phyloP scores from a whole-genome alignment of 2,888 invertebrate species.

The Ophioninae sp. region DNA sequence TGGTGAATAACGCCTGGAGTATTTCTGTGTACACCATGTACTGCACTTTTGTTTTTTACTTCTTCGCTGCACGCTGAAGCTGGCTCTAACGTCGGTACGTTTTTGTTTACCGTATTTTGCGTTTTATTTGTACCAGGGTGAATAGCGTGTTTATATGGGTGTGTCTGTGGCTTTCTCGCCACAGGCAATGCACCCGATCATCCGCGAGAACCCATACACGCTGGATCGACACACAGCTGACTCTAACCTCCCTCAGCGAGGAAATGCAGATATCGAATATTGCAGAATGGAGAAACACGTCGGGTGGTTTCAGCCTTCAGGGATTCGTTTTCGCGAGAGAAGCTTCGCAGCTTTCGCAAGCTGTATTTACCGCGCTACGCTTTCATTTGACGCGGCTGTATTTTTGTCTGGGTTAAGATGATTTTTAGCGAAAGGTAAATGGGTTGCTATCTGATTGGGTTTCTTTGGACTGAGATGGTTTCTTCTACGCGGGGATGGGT shows the following conservation, averaged over 20 bases:
- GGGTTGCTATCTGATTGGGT: no score
- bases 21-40: conserved; percentile 31
- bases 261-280: conserved; percentile 14
- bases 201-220: background rate
- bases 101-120: conserved; percentile 33
- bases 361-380: no score
- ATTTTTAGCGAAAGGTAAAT: background rate
- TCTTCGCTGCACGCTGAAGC: background rate
- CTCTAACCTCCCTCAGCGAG: background rate
- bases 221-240: conserved; percentile 6
- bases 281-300: background rate
- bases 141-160: background rate
- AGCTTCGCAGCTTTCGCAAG: background rate
- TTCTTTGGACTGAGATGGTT: no score
- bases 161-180: background rate
- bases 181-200: background rate
- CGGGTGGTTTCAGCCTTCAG: background rate
- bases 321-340: background rate
- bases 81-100: conserved; percentile 13
- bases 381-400: background rate
- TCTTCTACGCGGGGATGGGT: no score
- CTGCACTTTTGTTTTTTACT: conserved; percentile 27
- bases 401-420: background rate
- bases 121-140: conserved; percentile 45
- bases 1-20: conserved; percentile 16